Percentiles rank a stretch among this genome's conserved stretches.
phyloP scores from a whole-genome alignment of 2,797 vertebrate species.

The Takifugu ocellatus region DNA sequence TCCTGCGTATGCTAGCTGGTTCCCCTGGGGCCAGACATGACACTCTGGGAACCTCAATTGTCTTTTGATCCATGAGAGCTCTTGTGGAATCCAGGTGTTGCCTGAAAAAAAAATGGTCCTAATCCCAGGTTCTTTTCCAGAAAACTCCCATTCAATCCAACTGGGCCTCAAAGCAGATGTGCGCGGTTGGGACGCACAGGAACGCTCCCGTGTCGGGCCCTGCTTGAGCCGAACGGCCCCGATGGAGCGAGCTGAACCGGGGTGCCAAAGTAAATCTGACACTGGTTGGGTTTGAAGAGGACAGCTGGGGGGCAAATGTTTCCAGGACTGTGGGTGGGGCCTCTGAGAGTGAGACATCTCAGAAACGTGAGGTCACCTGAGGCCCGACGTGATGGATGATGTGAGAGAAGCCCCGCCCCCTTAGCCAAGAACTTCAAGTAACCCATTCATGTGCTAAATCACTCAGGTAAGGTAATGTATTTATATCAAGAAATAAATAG shows the following conservation, averaged over 20 bases:
- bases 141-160: not conserved
- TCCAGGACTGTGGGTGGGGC: not conserved
- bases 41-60: not conserved
- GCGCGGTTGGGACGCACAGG: not conserved
- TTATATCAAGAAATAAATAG: too few relatives aligned
- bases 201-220: not conserved
- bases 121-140: slow-evolving; percentile 2
- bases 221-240: not conserved
- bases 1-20: not conserved
- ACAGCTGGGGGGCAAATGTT: slow-evolving; percentile 1
- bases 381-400: too few relatives aligned
- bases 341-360: not conserved
- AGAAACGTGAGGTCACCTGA: too few relatives aligned
- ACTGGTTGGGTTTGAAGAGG: not conserved
- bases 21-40: not conserved
- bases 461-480: too few relatives aligned
- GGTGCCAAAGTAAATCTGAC: too few relatives aligned
- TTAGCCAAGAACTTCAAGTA: too few relatives aligned
- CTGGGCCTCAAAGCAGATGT: slow-evolving; percentile 13
- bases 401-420: too few relatives aligned
- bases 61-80: slow-evolving; percentile 10
- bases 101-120: not conserved
- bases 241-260: not conserved
- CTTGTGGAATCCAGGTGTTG: not conserved
- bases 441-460: too few relatives aligned